A percentile compares a stretch with the other conserved stretches of the same genome.
phyloP scores from a whole-genome alignment of 2,113 vertebrate species.

The Ptychochromis oligacanthus region DNA sequence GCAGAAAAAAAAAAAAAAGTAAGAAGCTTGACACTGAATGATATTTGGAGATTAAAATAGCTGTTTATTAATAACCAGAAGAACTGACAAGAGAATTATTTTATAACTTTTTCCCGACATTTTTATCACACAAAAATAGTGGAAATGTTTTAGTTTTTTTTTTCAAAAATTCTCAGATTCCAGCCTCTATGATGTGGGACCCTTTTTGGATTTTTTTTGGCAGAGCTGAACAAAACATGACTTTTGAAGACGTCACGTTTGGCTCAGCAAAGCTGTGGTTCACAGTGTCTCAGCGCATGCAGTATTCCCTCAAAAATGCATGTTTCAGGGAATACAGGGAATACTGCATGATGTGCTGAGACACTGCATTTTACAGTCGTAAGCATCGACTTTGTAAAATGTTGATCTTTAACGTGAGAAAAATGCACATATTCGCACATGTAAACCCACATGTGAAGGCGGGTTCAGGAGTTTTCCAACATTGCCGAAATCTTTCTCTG shows the following conservation, averaged over 20 bases:
- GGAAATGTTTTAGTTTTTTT: too few relatives aligned
- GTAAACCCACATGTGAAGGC: neutral
- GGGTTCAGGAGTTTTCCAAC: neutral
- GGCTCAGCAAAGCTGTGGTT: neutral
- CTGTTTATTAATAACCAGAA: neutral
- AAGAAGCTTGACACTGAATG: neutral
- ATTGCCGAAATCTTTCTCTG: neutral
- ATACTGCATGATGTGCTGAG: too few relatives aligned
- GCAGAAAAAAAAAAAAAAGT: neutral
- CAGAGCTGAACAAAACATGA: neutral
- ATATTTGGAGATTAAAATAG: neutral
- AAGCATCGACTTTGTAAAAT: neutral
- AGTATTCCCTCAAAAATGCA: too few relatives aligned
- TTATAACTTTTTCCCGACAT: neutral
- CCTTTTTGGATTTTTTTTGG: neutral
- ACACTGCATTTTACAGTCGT: too few relatives aligned
- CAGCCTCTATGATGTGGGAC: neutral
- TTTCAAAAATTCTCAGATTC: neutral
- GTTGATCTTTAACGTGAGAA: neutral
- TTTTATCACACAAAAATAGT: neutral
- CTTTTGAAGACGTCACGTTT: neutral
- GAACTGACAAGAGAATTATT: neutral
- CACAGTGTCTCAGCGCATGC: too few relatives aligned
- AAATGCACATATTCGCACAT: neutral
- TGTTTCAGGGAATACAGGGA: too few relatives aligned